Evolutionary conservation across 2,797 vertebrate genomes (phyloP), one percentile per base, ranked within the genome.

Genomic region (Otolemur crassicaudatus): DNA sequence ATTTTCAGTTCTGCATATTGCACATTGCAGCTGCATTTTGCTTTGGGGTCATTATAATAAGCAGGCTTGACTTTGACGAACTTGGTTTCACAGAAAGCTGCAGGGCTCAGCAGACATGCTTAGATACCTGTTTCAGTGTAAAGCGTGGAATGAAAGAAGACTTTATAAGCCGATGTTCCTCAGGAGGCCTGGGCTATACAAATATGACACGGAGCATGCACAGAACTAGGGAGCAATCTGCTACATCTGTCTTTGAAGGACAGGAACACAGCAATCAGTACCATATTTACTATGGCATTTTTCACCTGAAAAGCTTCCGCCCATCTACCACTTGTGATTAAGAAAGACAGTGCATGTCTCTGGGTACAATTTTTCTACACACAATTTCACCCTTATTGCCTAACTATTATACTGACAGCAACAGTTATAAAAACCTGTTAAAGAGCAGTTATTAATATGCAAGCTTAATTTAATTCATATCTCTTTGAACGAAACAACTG

Each of bases 261-360:
- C 49, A 95, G 49, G 73, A 73, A 34, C 7, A 83, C 84, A 93
- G 90, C 88, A 96, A 97, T 95, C 80, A 75, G 61, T 89, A 82
- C 34, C 16, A 63, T 65, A 49, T 87, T 40, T 81, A 95, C 29
- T 22, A 17, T 0, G 19, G 49, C 46, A 49, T 67, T 73, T 93
- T 75, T 87, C 43, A 77, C 49, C 82, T 79, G 43, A 81, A 72
- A 81, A 96, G 20, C 60, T 75, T 40, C 79, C 43, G 27, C 6
- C 5, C 53, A 16, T 81, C 16, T 56, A 16, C 34, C 31, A 72
- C 22, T 67, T 76, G 4, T 93, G 83, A 79, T n/a, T 40, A n/a
- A 86, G n/a, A 90, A 94, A 94, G 25, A 61, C 67, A 87, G 27
- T 46, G 46, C 46, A 46, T 11, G 46, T 46, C 11, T 46, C 46